phyloP scores from a whole-genome alignment of 2,113 vertebrate species.

The Sula dactylatra region DNA sequence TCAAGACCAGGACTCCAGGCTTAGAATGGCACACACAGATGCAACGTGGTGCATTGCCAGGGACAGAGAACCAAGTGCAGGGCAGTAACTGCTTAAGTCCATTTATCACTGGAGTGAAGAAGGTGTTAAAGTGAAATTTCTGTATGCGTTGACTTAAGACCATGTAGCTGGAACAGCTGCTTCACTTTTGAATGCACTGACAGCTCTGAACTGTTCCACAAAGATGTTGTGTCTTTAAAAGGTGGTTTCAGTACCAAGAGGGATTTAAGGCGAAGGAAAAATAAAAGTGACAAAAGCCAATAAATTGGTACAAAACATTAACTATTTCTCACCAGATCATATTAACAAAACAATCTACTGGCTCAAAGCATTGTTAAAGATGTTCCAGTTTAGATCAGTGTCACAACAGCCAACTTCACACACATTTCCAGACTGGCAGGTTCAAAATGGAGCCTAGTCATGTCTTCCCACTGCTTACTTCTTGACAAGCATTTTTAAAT shows the following conservation, averaged over 20 bases:
- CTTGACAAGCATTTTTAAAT: not conserved
- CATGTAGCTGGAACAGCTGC: not conserved
- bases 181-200: not conserved
- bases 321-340: not conserved
- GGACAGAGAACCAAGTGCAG: not conserved
- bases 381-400: not conserved
- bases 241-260: not conserved
- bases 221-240: not conserved
- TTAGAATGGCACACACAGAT: not conserved
- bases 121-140: not conserved
- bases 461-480: not conserved
- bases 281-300: not conserved
- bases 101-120: not conserved
- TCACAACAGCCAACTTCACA: not conserved
- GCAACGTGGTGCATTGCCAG: rapidly evolving
- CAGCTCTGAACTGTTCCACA: not conserved
- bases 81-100: not conserved
- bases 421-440: not conserved
- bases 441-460: not conserved
- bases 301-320: not conserved
- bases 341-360: not conserved
- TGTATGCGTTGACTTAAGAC: not conserved
- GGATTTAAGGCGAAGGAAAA: not conserved
- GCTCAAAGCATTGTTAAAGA: not conserved
- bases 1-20: not conserved